phyloP scores from a whole-genome alignment of 2,888 invertebrate genomes.

The Malacosoma neustria region DNA sequence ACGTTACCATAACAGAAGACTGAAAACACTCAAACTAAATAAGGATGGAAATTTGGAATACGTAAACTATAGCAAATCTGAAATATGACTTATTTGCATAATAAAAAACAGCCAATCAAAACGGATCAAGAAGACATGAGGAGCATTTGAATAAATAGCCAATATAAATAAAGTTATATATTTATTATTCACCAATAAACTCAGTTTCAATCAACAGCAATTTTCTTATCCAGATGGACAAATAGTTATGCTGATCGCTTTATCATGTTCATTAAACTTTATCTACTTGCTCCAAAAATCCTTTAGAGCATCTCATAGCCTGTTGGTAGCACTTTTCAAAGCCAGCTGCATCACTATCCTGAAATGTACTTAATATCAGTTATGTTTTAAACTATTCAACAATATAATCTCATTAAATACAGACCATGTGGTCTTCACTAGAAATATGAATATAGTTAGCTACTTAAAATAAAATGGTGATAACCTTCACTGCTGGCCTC shows the following conservation, averaged over 20 bases:
- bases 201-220: not conserved
- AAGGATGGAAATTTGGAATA: constrained; percentile 28
- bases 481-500: no score
- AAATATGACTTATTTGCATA: not conserved
- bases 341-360: constrained; percentile 50
- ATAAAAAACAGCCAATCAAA: not conserved
- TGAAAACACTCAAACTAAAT: constrained; percentile 36
- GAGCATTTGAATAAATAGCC: no score
- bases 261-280: constrained; percentile 7
- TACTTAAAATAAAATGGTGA: no score
- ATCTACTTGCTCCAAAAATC: constrained; percentile 45
- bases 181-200: not conserved
- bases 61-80: constrained; percentile 12
- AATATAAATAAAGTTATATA: not conserved
- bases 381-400: no score
- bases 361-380: constrained; percentile 15
- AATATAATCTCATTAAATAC: no score
- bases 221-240: not conserved
- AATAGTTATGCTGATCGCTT: no score
- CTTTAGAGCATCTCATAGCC: constrained; percentile 56
- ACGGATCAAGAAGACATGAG: no score
- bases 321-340: constrained; percentile 66
- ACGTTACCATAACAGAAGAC: constrained; percentile 24
- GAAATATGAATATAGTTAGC: no score
- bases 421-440: no score